Conservation (phyloP, 2,797 vertebrate genomes). For the Rhabdomys pumilio region DNA sequence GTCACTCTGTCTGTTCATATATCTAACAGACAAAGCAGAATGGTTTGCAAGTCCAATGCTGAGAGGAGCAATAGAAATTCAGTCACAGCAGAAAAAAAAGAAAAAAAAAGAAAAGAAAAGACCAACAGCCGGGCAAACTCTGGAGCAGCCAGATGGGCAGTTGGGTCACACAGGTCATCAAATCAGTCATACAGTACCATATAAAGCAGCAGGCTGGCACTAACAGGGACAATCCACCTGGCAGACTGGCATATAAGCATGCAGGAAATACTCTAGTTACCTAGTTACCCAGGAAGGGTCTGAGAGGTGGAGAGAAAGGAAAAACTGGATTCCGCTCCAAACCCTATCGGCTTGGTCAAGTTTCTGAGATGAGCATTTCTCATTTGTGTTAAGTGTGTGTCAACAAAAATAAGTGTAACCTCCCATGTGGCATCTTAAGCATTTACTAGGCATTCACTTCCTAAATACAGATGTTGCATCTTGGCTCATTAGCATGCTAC, state of each 20-base stretch:
- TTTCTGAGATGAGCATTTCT: neutral
- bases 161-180: constrained; percentile 83
- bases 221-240: constrained; percentile 78
- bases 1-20: constrained; percentile 64
- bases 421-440: neutral
- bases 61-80: constrained; percentile 74
- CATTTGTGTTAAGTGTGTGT: constrained; percentile 54
- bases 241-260: constrained; percentile 63
- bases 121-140: constrained; percentile 45
- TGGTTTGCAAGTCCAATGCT: constrained; percentile 80
- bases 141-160: constrained; percentile 82
- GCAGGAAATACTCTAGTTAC: neutral
- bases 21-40: constrained; percentile 70
- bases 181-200: constrained; percentile 79
- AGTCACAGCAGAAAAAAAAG: constrained; percentile 66
- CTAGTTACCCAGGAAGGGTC: neutral
- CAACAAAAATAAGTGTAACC: constrained; percentile 8
- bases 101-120: constrained; percentile 29
- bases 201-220: constrained; percentile 78
- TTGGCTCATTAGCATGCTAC: neutral
- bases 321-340: neutral
- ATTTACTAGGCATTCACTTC: neutral
- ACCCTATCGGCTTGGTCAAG: neutral
- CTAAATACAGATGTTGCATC: neutral
- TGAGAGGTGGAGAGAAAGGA: neutral